These are phyloP conservation scores for Trachythela sp. DNA, from an alignment of 64 coral and sea anemone species.

Conservation along the genomic window DNA sequence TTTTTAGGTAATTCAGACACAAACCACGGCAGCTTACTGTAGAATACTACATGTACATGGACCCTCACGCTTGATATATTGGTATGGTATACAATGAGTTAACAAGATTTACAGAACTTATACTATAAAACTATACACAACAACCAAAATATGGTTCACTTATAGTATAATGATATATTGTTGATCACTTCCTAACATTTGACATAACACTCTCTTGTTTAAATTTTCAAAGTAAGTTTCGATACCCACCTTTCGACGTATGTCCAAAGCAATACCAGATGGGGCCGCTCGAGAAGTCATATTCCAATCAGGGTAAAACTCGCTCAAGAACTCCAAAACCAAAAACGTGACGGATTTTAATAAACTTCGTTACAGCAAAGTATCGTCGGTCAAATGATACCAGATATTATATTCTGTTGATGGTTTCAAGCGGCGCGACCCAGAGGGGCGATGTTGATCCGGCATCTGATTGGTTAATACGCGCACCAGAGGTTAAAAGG, in stretches of 20 bases:
- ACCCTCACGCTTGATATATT: too few species aligned
- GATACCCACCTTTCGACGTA: neutral
- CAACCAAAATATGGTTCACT: too few species aligned
- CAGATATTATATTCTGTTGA: neutral
- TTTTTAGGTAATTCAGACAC: too few species aligned
- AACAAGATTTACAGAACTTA: too few species aligned
- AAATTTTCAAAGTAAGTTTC: neutral
- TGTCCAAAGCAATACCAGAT: neutral
- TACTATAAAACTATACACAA: too few species aligned
- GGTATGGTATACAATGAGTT: too few species aligned
- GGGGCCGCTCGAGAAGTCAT: neutral
- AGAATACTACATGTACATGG: too few species aligned
- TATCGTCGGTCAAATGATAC: neutral
- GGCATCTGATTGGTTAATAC: neutral
- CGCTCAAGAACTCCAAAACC: neutral
- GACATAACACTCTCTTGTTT: neutral
- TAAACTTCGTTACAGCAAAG: neutral
- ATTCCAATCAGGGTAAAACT: neutral
- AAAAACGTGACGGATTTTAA: neutral
- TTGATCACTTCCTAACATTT: too few species aligned
- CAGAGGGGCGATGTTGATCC: neutral
- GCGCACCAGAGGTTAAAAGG: neutral
- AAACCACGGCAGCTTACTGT: too few species aligned
- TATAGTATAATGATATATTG: too few species aligned
- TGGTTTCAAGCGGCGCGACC: neutral